Base-by-base conservation (phyloP, 2,113 vertebrate species). In the Machaerirhynchus nigripectus region DNA sequence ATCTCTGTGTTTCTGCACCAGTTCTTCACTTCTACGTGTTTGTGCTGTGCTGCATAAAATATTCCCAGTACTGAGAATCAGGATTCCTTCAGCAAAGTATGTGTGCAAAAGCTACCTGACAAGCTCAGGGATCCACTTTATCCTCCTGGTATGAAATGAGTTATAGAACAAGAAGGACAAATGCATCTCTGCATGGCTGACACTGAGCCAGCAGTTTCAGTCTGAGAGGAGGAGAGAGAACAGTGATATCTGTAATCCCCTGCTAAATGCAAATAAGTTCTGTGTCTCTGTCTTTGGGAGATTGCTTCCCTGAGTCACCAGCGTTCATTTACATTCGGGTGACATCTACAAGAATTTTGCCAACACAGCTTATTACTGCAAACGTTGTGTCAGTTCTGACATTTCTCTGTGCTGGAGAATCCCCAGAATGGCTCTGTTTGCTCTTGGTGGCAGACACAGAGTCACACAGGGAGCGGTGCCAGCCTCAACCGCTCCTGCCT, bases 361-460 rank as follows among this genome's bases (percentile, higher is more conserved):
- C 90, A 96, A 90, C 88, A 84, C 60, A 75, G 88, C 57, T 94
- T 78, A 90, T 87, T 93, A 52, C 65, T 93, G 80, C 90, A 96
- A 97, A 96, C 73, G 90, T 64, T 84, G 76, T 95, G 89, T 95
- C 93, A 96, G 83, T 39, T 89, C 64, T 95, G 96, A 94, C 95
- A 96, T 87, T 90, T 81, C 63, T n/a, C 47, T 27, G 44, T 18
- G 56, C 60, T n/a, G 68, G 85, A 93, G 73, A 81, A 92, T 88
- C 73, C 90, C 73, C 50, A 40, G 82, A 28, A 50, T 3, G 84
- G 49, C 57, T 93, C 49, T 12, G 65, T 75, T 35, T 70, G n/a
- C 79, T 79, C 35, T 52, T 6, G 67, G 64, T 12, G 46, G 40
- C 73, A 93, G 77, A 67, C 74, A 49, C 0, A 6, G 33, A 83